Conservation (phyloP, 92 coral and sea anemone genomes). For the Zoanthus gigantus region DNA sequence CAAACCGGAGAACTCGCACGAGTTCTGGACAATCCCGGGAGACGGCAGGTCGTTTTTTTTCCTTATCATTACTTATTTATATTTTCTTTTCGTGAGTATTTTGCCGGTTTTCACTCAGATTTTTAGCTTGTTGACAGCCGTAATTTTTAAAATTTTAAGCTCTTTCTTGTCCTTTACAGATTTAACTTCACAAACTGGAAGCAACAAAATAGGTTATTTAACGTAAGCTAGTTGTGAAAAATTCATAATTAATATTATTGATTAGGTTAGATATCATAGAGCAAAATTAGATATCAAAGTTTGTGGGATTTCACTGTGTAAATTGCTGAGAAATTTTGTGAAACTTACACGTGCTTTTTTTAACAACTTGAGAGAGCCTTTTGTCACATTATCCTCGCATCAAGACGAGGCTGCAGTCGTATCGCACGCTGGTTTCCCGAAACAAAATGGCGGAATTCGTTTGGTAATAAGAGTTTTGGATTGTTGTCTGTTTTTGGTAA, state of each 20-base stretch:
- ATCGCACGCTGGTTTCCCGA: conserved; percentile 28
- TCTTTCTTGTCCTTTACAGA: neutral
- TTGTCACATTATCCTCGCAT: conserved; percentile 13
- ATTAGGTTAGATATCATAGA: neutral
- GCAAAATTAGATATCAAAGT: neutral
- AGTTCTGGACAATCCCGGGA: conserved; percentile 41
- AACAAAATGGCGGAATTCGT: conserved; percentile 42
- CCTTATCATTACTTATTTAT: neutral
- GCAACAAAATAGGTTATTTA: neutral
- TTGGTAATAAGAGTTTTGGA: neutral
- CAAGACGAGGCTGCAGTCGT: conserved; percentile 35
- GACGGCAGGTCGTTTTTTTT: conserved; percentile 9
- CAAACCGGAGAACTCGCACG: conserved; percentile 54
- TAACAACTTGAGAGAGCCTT: neutral
- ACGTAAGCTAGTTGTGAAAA: neutral
- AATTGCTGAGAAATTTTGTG: neutral
- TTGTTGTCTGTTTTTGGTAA: conserved; percentile 1
- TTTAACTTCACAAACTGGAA: neutral
- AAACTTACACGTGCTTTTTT: neutral
- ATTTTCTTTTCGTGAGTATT: neutral
- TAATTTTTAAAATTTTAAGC: neutral
- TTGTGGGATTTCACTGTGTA: neutral
- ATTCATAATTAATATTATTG: neutral
- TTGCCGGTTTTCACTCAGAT: neutral
- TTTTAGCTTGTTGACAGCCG: neutral